phyloP scores from a whole-genome alignment of 1,140 invertebrate genomes.

The Trissolcus basalis region DNA sequence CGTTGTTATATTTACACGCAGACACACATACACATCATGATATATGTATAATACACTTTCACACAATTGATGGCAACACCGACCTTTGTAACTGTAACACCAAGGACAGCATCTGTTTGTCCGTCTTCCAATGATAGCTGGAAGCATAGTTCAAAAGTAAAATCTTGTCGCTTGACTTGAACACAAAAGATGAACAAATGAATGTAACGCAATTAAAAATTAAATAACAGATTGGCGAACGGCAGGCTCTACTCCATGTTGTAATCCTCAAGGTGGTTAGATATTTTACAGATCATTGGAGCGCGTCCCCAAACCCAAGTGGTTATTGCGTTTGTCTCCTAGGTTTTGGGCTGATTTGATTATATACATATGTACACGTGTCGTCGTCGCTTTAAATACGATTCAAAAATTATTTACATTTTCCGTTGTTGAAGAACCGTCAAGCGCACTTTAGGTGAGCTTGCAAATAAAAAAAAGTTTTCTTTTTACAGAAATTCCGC shows the following conservation, averaged over 20 bases:
- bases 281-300: constrained; percentile 7
- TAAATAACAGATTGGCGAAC: not conserved
- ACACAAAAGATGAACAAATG: constrained; percentile 6
- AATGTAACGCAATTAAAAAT: not conserved
- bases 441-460: not conserved
- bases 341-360: constrained; percentile 30
- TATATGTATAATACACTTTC: constrained; percentile 30
- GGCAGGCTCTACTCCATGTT: not conserved
- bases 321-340: not conserved
- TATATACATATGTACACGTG: constrained; percentile 56
- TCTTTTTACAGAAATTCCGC: constrained; percentile 33
- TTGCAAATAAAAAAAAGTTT: constrained; percentile 2
- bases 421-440: constrained; percentile 7
- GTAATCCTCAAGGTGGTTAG: not conserved
- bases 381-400: constrained; percentile 20
- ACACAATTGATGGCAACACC: constrained; percentile 33
- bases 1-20: constrained; percentile 25
- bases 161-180: not conserved
- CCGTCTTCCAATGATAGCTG: constrained; percentile 35
- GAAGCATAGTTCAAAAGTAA: constrained; percentile 41
- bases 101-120: constrained; percentile 21
- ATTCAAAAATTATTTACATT: constrained; percentile 56
- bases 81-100: constrained; percentile 29
- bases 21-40: constrained; percentile 6
- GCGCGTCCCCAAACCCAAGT: constrained; percentile 5